phyloP scores from a whole-genome alignment of 2,888 invertebrate species.

The Drosophila imparisetae region DNA sequence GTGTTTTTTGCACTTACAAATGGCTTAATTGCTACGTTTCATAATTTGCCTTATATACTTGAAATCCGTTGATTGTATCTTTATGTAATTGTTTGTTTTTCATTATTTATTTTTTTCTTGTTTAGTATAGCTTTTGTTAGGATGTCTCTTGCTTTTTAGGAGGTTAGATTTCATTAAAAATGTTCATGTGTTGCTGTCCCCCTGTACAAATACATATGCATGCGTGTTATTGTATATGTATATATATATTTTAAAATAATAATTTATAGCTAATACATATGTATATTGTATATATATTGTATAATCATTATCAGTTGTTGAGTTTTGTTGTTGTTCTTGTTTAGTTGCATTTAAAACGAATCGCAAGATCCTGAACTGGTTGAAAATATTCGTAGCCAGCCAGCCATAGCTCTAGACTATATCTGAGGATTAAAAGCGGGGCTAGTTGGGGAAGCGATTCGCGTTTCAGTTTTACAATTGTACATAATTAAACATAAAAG shows the following conservation, averaged over 20 bases:
- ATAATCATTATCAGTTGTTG: conserved; percentile 64
- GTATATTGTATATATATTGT: conserved; percentile 56
- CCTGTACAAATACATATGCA: conserved; percentile 22
- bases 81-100: conserved; percentile 32
- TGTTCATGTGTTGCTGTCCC: conserved; percentile 22
- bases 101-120: conserved; percentile 7
- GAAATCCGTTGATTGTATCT: conserved; percentile 69
- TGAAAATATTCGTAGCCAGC: conserved; percentile 29
- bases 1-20: conserved; percentile 66
- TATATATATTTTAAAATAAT: conserved; percentile 65
- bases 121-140: conserved; percentile 39
- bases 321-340: conserved; percentile 27
- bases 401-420: not conserved
- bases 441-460: conserved; percentile 19
- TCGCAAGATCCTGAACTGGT: conserved; percentile 55
- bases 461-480: conserved; percentile 35
- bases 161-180: conserved; percentile 25
- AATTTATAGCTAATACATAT: conserved; percentile 68
- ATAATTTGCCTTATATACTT: conserved; percentile 54
- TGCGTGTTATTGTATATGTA: conserved; percentile 47
- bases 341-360: conserved; percentile 47
- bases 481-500: conserved; percentile 40
- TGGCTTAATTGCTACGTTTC: conserved; percentile 62
- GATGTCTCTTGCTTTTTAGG: conserved; percentile 38
- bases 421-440: conserved; percentile 25